Percentiles rank a stretch among this genome's conserved stretches.
Conservation (phyloP, 2,888 invertebrate species). For the Caradrina clavipalpis region DNA sequence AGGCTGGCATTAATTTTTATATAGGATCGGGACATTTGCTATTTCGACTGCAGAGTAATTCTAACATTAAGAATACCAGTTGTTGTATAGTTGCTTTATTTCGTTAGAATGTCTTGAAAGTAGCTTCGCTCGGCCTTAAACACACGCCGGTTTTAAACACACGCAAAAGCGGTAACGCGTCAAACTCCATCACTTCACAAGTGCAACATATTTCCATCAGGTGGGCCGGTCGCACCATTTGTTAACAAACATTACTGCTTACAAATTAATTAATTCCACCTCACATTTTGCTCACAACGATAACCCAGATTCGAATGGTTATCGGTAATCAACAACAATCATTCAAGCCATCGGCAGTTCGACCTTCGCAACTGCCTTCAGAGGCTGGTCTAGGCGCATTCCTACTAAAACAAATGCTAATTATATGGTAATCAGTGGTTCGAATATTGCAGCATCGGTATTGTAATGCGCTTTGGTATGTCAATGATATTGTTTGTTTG, state of each 20-base stretch:
- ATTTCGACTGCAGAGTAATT: no score
- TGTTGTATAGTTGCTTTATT: no score
- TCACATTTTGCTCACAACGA: slow-evolving; percentile 51
- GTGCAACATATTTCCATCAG: slow-evolving; percentile 4
- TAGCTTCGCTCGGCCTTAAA: no score
- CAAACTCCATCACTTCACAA: slow-evolving; percentile 1
- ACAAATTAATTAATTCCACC: slow-evolving; percentile 51
- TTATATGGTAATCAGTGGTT: slow-evolving; percentile 69
- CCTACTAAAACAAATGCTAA: slow-evolving; percentile 69
- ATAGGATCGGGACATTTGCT: no score
- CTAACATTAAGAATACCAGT: no score
- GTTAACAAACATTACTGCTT: slow-evolving; percentile 17
- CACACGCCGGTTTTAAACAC: no score
- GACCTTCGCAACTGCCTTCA: slow-evolving; percentile 68
- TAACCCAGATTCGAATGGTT: slow-evolving; percentile 50
- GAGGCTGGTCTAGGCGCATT: slow-evolving; percentile 61
- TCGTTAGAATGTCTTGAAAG: no score
- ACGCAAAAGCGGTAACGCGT: no score
- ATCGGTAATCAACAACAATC: slow-evolving; percentile 63
- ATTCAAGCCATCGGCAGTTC: slow-evolving; percentile 59
- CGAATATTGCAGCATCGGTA: slow-evolving; percentile 57
- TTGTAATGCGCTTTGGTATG: slow-evolving; percentile 56
- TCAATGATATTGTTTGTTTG: slow-evolving; percentile 52
- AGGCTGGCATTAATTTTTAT: no score
- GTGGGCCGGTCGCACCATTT: slow-evolving; percentile 11